phyloP scores from a whole-genome alignment of 2,797 vertebrate genomes.

The Parotocinclus haroldoi region DNA sequence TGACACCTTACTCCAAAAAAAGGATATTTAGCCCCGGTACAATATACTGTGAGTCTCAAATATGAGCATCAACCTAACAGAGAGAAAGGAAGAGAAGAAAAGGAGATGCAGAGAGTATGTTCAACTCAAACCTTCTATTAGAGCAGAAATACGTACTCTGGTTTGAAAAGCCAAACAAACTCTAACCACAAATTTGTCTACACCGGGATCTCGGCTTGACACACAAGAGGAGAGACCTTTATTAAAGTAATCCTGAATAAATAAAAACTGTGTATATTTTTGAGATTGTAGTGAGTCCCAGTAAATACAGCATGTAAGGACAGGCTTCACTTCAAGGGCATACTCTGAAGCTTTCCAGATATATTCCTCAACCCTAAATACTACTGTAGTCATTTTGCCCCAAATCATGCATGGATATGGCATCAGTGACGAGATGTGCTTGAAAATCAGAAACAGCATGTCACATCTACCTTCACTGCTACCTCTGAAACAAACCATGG shows the following conservation, averaged over 20 bases:
- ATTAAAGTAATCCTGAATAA: slow-evolving; percentile 16
- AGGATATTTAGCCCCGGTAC: neutral
- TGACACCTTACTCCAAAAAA: slow-evolving; percentile 10
- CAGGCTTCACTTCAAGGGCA: too few species aligned
- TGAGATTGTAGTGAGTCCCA: neutral
- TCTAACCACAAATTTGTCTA: neutral
- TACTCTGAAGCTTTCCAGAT: too few species aligned
- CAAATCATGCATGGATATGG: too few species aligned
- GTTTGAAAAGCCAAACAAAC: neutral
- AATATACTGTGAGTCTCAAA: neutral
- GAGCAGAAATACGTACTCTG: slow-evolving; percentile 7
- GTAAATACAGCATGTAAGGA: too few species aligned
- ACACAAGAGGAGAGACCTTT: neutral
- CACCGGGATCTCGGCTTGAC: too few species aligned
- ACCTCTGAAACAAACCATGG: too few species aligned
- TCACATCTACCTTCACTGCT: too few species aligned
- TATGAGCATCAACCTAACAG: slow-evolving; percentile 6
- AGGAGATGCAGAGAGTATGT: too few species aligned
- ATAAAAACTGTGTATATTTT: neutral
- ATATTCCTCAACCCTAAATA: too few species aligned
- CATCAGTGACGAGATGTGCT: too few species aligned
- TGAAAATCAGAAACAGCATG: too few species aligned
- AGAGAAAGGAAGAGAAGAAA: neutral
- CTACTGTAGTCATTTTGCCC: too few species aligned
- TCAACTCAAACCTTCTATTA: slow-evolving; percentile 1